phyloP scores from a whole-genome alignment of 2,888 invertebrate species.

The Sialis fuliginosa region DNA sequence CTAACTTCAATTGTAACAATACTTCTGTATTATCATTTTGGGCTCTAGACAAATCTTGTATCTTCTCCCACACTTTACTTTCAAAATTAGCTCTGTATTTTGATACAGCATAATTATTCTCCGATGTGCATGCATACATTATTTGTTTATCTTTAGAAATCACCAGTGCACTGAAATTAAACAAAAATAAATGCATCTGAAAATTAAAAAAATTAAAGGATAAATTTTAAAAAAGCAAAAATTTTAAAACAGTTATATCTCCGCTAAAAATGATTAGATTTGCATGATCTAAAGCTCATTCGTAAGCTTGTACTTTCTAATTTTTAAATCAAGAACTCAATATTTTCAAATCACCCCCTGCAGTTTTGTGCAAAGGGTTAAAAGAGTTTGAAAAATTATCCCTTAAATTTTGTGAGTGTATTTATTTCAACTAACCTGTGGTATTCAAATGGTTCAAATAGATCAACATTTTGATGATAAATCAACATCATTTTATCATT shows the following conservation, averaged over 20 bases:
- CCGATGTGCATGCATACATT: slow-evolving; percentile 52
- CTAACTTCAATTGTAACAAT: slow-evolving; percentile 66
- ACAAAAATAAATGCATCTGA: not conserved
- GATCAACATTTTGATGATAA: slow-evolving; percentile 33
- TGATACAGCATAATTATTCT: slow-evolving; percentile 35
- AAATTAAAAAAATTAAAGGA: too few species aligned
- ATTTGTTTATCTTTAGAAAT: slow-evolving; percentile 45
- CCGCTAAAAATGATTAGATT: too few species aligned
- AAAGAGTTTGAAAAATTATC: too few species aligned
- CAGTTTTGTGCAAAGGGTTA: too few species aligned
- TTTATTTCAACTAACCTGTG: slow-evolving; percentile 27
- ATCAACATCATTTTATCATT: slow-evolving; percentile 51
- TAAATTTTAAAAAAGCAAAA: too few species aligned
- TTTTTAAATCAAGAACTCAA: too few species aligned
- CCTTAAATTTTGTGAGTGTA: too few species aligned
- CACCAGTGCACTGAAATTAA: slow-evolving; percentile 37
- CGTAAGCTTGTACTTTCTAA: too few species aligned
- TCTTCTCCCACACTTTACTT: slow-evolving; percentile 41
- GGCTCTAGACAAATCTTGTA: slow-evolving; percentile 40
- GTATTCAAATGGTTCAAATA: slow-evolving; percentile 37
- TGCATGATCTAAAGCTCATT: too few species aligned
- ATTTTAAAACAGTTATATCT: too few species aligned
- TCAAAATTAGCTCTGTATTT: slow-evolving; percentile 27
- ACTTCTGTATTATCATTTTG: slow-evolving; percentile 57
- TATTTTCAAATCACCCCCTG: too few species aligned